Evolutionary conservation across 2,888 invertebrate genomes (phyloP).

Genomic region (Pollenia amentaria): DNA sequence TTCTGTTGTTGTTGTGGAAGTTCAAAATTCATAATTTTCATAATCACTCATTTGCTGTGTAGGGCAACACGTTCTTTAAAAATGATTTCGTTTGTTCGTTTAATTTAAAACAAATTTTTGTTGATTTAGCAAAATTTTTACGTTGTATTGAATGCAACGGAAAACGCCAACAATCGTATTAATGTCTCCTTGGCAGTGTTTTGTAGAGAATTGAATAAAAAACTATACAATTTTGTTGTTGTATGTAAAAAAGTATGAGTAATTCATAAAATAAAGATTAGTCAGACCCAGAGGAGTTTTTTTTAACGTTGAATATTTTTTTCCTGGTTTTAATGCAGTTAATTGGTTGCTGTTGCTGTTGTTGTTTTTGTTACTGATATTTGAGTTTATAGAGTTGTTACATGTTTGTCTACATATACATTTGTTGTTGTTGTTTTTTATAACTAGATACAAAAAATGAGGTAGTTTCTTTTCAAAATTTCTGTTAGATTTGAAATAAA

Average conservation of each 20-base stretch:
- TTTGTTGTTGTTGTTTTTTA: constrained; percentile 23
- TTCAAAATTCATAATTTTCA: constrained; percentile 57
- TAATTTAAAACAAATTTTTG: constrained; percentile 27
- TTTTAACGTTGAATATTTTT: constrained; percentile 52
- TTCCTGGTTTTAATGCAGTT: constrained; percentile 67
- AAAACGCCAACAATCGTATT: constrained; percentile 40
- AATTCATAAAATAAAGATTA: constrained; percentile 69
- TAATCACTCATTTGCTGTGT: constrained; percentile 39
- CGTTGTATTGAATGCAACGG: too few species aligned
- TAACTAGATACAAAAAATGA: constrained; percentile 61
- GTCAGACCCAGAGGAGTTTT: constrained; percentile 74
- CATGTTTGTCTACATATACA: neutral
- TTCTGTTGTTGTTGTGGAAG: constrained; percentile 24
- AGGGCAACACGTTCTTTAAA: constrained; percentile 43
- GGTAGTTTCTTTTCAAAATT: constrained; percentile 60
- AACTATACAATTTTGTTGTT: constrained; percentile 60
- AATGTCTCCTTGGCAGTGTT: constrained; percentile 74
- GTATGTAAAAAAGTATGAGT: constrained; percentile 70
- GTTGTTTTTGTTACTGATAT: constrained; percentile 57
- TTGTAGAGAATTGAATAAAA: constrained; percentile 59
- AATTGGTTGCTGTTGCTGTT: constrained; percentile 12
- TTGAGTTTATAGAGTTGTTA: constrained; percentile 49
- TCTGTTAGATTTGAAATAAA: constrained; percentile 58
- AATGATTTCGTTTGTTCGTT: constrained; percentile 43
- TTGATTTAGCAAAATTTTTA: constrained; percentile 60